Conservation (phyloP, 2,113 vertebrate genomes). For the rabbit (Oryctolagus cuniculus) region DNA sequence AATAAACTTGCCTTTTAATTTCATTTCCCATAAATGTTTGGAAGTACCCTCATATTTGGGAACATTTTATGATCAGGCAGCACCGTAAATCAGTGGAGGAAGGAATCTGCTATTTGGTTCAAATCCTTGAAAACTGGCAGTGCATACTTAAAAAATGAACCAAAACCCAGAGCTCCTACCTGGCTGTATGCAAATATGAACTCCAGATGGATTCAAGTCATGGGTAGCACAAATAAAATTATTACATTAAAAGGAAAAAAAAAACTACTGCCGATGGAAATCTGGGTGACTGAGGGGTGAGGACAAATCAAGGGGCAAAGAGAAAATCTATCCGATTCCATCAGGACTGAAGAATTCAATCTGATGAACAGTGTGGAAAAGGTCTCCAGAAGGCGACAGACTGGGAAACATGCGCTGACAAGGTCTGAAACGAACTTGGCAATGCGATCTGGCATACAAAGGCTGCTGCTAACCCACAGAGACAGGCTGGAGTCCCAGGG, state of each 20-base stretch:
- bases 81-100: background rate
- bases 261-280: background rate
- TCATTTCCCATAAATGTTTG: no score
- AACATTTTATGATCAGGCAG: background rate
- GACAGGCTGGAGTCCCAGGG: background rate
- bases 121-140: background rate
- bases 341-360: background rate
- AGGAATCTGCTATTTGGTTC: background rate
- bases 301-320: background rate
- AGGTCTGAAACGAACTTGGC: no score
- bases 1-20: no score
- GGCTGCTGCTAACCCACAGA: background rate
- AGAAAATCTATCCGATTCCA: background rate
- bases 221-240: background rate
- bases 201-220: background rate
- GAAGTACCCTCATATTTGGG: no score
- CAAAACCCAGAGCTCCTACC: background rate
- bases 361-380: background rate
- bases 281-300: background rate
- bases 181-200: background rate
- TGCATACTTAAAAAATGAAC: background rate
- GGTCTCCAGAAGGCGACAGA: background rate
- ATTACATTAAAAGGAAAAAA: background rate
- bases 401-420: background rate
- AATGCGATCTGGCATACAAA: accelerated